Evolutionary conservation across 2,113 vertebrate genomes (phyloP).

Genomic region (Malurus melanocephalus): DNA sequence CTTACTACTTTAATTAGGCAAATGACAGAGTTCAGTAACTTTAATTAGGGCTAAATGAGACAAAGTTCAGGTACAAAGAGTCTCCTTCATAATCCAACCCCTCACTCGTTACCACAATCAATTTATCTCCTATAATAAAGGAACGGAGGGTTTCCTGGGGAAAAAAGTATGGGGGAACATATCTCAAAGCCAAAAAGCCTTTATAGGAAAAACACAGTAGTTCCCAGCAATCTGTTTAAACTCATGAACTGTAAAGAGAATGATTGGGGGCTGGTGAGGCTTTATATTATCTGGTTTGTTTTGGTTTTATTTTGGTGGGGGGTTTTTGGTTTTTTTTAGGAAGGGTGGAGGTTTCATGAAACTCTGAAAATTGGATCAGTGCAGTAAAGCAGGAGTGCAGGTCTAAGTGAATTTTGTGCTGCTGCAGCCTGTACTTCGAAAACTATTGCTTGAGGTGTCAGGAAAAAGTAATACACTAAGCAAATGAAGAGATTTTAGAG

Average conservation of each 20-base stretch:
- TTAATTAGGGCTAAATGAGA: not conserved
- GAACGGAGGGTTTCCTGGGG: not conserved
- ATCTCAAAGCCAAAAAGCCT: not conserved
- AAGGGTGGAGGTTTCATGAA: accelerated
- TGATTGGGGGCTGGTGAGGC: not conserved
- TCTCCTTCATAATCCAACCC: not conserved
- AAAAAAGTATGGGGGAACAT: accelerated
- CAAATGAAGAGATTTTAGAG: not conserved
- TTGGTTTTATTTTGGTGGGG: not conserved
- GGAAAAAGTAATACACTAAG: not conserved
- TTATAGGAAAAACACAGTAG: not conserved
- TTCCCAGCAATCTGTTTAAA: not conserved
- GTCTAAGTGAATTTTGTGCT: not conserved
- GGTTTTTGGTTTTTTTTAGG: not conserved
- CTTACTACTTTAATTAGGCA: not conserved
- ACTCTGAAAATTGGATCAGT: not conserved
- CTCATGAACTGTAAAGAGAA: not conserved
- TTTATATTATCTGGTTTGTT: not conserved
- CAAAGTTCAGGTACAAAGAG: not conserved
- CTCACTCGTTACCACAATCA: not conserved
- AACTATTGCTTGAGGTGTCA: not conserved
- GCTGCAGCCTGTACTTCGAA: conserved; percentile 20
- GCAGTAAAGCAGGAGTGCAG: not conserved
- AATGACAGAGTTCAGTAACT: not conserved
- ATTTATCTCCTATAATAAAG: not conserved